Evolutionary conservation across 2,797 vertebrate species (phyloP), one percentile per base, ranked within the genome.

Genomic region (Poeciliopsis presidionis): DNA sequence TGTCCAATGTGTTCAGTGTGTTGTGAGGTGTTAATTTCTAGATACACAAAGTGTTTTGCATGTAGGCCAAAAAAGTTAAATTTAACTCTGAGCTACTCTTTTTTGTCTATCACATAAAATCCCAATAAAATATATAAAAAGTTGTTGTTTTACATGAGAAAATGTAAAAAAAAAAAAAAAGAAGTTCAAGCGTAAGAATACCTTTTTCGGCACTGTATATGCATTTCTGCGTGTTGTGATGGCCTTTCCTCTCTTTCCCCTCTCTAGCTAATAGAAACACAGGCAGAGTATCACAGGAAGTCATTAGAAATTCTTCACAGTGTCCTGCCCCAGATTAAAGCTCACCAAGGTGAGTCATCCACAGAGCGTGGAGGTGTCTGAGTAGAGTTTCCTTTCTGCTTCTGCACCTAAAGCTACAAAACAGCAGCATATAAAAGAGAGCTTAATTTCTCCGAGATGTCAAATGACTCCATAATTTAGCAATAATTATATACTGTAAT

Each of bases 281-380:
- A 99, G 91, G 97, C 97, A 0, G 98, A 99, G 79, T 99, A 98
- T 92, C 98, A 99, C 90, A 95, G 95, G 90, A 99, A 98, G 86
- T 98, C 97, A 47, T 90, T 99, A 89, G 97, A 96, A 1, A 97
- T 99, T 73, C 90, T 99, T 88, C 97, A 98, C 92, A 96, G 92
- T 3, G 93, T 99, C 89, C 91, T 99, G 95, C 98, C 98, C 67
- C 97, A 98, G 89, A 99, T 99, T 90, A 98, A 98, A 96, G 98
- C 98, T 81, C 98, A 99, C 89, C 98, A 99, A 95, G 97, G 98
- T 98, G 92, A 97, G 97, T 94, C 82, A 80, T 55, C n/a, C 79
- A 39, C 47, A 75, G 53, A 74, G 49, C 76, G 67, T 76, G 55
- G 79, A 81, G 51, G 39, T 78, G 74, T 63, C 73, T 74, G 67